phyloP scores from a whole-genome alignment of 92 coral and sea anemone species.

The Paramuricea clavata region DNA sequence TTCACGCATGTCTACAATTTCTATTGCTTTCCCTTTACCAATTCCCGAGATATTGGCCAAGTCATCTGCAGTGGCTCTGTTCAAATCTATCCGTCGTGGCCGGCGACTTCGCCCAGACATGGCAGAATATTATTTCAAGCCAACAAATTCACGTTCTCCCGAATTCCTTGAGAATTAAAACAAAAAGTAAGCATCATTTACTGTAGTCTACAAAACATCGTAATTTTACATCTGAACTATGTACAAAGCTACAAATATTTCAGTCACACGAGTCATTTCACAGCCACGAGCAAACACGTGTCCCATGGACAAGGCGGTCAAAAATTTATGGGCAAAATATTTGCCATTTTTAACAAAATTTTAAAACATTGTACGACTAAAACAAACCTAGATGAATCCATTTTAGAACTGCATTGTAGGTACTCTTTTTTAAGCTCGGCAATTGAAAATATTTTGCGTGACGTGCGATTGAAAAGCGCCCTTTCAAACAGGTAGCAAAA shows the following conservation, averaged over 20 bases:
- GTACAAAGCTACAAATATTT: neutral
- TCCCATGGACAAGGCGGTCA: neutral
- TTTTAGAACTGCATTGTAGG: neutral
- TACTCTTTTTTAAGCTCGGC: neutral
- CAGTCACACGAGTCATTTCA: neutral
- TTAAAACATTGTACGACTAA: neutral
- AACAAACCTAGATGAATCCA: neutral
- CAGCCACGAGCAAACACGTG: constrained; percentile 30
- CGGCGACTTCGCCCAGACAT: constrained; percentile 38
- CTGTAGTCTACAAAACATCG: neutral
- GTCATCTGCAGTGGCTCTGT: constrained; percentile 88
- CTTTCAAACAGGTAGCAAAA: constrained; percentile 13
- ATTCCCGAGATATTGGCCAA: constrained; percentile 85
- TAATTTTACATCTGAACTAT: neutral
- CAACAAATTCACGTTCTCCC: neutral
- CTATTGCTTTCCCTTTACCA: constrained; percentile 89
- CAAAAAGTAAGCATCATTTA: neutral
- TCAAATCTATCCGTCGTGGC: constrained; percentile 84
- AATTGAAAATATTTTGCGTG: neutral
- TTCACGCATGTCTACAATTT: constrained; percentile 85
- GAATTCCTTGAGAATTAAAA: neutral
- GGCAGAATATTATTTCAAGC: constrained; percentile 18
- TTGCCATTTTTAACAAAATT: neutral
- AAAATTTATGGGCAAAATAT: neutral
- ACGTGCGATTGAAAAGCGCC: constrained; percentile 3